These are phyloP conservation scores for Biston stratarius DNA, from an alignment of 2,888 invertebrate genomes.

Conservation along the genomic window DNA sequence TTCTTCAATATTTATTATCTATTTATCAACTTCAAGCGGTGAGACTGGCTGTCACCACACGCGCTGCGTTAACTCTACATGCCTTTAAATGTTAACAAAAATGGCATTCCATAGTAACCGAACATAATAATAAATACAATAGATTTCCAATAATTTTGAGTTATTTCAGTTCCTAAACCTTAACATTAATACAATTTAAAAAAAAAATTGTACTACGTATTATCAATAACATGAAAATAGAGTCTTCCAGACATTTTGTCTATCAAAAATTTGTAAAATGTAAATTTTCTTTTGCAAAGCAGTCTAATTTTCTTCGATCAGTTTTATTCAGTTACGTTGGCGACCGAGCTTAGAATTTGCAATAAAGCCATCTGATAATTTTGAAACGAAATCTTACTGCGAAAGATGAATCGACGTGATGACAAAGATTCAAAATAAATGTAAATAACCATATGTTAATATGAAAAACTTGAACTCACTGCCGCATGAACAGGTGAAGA, in stretches of 20 bases:
- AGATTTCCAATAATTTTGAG: conserved; percentile 59
- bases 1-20: conserved; percentile 34
- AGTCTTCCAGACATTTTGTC: conserved; percentile 82
- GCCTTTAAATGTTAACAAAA: conserved; percentile 46
- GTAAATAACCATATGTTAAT: too few relatives aligned
- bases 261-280: conserved; percentile 85
- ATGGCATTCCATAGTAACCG: conserved; percentile 18
- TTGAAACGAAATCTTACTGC: too few relatives aligned
- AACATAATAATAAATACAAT: conserved; percentile 29
- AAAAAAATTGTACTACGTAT: conserved; percentile 81
- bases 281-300: conserved; percentile 77
- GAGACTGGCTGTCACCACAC: conserved; percentile 43
- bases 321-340: conserved; percentile 49
- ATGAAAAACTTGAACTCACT: too few relatives aligned
- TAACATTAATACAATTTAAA: conserved; percentile 81
- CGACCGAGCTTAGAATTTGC: conserved; percentile 30
- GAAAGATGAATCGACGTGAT: too few relatives aligned
- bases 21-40: conserved; percentile 52
- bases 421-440: too few relatives aligned
- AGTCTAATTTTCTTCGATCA: conserved; percentile 63
- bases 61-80: conserved; percentile 47
- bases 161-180: conserved; percentile 70
- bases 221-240: conserved; percentile 81
- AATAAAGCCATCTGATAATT: conserved; percentile 44
- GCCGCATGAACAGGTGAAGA: too few relatives aligned